These are phyloP conservation scores for Microctenopoma lineatum DNA, from an alignment of 2,797 vertebrate species.

Conservation along the genomic window DNA sequence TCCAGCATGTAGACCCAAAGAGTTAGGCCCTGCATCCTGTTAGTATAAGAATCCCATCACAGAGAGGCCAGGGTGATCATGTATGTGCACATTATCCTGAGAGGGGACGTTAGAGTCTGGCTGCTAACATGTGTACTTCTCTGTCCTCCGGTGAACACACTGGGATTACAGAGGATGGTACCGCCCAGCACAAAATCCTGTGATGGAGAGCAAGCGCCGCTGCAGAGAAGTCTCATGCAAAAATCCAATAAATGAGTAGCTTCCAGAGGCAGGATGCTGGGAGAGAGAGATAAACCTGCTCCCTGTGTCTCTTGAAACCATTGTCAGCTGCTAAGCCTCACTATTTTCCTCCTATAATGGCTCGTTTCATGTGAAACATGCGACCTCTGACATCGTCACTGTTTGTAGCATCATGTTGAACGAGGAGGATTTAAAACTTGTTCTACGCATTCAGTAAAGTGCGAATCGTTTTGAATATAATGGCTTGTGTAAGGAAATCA, in stretches of 20 bases:
- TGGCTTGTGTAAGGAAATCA: not conserved
- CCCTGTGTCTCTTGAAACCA: slow-evolving; percentile 16
- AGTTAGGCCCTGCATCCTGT: not conserved
- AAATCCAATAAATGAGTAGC: slow-evolving; percentile 50
- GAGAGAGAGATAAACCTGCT: slow-evolving; percentile 46
- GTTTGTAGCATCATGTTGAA: not conserved
- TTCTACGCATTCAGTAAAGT: slow-evolving; percentile 4
- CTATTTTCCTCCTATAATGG: slow-evolving; percentile 10
- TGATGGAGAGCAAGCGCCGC: slow-evolving; percentile 5
- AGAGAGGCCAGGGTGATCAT: not conserved
- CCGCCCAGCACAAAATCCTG: slow-evolving; percentile 30
- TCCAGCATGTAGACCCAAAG: slow-evolving; percentile 30
- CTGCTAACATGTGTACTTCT: slow-evolving; percentile 39
- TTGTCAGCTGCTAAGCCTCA: slow-evolving; percentile 19
- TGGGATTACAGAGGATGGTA: slow-evolving; percentile 61
- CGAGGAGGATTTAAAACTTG: not conserved
- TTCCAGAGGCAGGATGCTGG: slow-evolving; percentile 56
- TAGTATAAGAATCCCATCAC: slow-evolving; percentile 2
- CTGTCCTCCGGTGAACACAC: slow-evolving; percentile 47
- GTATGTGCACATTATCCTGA: not conserved
- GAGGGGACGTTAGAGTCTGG: slow-evolving; percentile 20
- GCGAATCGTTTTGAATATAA: not conserved
- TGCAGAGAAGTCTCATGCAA: slow-evolving; percentile 51
- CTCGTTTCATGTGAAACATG: slow-evolving; percentile 1
- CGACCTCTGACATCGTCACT: slow-evolving; percentile 5